These are phyloP conservation scores for Hyposoter didymator DNA, from an alignment of 2,888 invertebrate species.

Conservation along the genomic window DNA sequence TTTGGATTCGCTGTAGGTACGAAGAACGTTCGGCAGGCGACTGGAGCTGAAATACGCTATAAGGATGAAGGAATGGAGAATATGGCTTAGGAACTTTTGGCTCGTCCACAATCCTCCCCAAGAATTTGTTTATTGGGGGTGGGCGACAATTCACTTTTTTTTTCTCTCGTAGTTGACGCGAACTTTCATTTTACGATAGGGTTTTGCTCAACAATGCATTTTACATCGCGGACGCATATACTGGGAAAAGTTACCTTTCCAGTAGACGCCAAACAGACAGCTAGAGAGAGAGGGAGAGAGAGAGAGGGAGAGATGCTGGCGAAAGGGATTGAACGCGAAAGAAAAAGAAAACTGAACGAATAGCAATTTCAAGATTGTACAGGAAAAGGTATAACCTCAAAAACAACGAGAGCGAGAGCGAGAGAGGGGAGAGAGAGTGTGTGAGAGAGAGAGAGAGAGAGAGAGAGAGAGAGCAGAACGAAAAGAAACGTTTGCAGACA, in stretches of 20 bases:
- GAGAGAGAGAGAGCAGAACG: not conserved
- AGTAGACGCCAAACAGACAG: not conserved
- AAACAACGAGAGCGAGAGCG: not conserved
- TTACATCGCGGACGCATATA: constrained; percentile 30
- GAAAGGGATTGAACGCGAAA: constrained; percentile 5
- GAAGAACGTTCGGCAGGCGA: not conserved
- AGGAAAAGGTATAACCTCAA: constrained; percentile 32
- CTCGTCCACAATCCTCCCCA: constrained; percentile 16
- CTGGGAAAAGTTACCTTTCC: constrained; percentile 35
- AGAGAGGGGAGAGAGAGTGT: not conserved
- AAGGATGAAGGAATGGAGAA: constrained; percentile 84
- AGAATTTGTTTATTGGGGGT: constrained; percentile 71
- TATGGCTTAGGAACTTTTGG: constrained; percentile 23
- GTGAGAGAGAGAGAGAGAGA: not conserved
- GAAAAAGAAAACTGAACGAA: not conserved
- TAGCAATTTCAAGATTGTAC: constrained; percentile 19
- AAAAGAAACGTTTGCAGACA: constrained; percentile 20
- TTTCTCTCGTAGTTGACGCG: constrained; percentile 45
- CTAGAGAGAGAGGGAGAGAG: not conserved
- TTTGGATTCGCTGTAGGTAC: not conserved
- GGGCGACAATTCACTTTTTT: constrained; percentile 74
- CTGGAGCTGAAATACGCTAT: constrained; percentile 3
- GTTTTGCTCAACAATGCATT: constrained; percentile 68
- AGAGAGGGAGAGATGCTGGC: not conserved
- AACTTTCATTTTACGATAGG: constrained; percentile 79